These are phyloP conservation scores for Cabera pusaria DNA, from an alignment of 2,888 invertebrate genomes.

Conservation along the genomic window DNA sequence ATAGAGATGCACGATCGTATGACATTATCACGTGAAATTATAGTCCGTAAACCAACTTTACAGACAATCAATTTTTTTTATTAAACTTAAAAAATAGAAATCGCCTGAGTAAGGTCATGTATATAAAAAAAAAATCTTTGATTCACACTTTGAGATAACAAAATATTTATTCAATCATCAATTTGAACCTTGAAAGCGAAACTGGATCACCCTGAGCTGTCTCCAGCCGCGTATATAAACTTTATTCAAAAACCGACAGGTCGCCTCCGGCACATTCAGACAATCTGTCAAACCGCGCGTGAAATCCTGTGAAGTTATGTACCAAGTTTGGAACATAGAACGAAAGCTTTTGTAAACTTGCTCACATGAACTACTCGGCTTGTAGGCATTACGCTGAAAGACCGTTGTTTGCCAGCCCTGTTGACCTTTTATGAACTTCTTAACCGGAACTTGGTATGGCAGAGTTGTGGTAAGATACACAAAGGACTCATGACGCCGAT, in stretches of 20 bases:
- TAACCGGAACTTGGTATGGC: conserved; percentile 5
- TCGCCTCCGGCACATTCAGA: conserved; percentile 12
- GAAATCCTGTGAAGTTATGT: conserved; percentile 34
- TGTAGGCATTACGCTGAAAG: conserved; percentile 21
- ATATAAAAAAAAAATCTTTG: too few relatives aligned
- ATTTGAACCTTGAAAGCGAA: too few relatives aligned
- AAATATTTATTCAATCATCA: too few relatives aligned
- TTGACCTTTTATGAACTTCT: conserved; percentile 16
- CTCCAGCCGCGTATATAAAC: too few relatives aligned
- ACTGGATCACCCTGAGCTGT: too few relatives aligned
- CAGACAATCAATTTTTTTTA: too few relatives aligned
- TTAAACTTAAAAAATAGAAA: too few relatives aligned
- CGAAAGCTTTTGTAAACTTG: conserved; percentile 26
- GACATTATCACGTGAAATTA: too few relatives aligned
- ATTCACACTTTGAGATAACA: too few relatives aligned
- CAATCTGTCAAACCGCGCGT: conserved; percentile 36
- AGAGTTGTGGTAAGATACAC: conserved; percentile 2
- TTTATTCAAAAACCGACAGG: conserved; percentile 24
- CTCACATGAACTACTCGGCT: conserved; percentile 13
- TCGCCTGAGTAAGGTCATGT: too few relatives aligned
- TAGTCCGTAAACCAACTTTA: too few relatives aligned
- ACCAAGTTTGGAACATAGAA: conserved; percentile 27
- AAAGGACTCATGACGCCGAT: not conserved
- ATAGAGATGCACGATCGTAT: too few relatives aligned
- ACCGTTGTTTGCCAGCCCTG: conserved; percentile 19